Evolutionary conservation across 2,113 vertebrate species (phyloP).

Genomic region (Phrynocephalus versicolor): DNA sequence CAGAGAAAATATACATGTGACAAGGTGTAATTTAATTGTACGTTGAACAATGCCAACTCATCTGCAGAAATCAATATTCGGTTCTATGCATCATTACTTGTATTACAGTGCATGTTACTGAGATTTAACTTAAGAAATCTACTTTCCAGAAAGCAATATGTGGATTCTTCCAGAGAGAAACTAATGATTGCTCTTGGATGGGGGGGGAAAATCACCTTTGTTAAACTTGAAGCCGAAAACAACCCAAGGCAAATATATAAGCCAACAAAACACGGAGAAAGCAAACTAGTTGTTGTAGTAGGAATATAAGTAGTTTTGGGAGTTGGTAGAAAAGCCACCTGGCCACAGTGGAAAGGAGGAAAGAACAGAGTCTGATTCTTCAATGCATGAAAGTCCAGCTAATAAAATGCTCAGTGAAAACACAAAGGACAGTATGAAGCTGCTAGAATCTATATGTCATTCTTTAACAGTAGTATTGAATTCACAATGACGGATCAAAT

Average conservation of each 20-base stretch:
- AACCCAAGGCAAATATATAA: conserved; percentile 49
- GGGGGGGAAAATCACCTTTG: conserved; percentile 11
- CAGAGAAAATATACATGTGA: no score
- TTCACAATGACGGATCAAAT: conserved; percentile 3
- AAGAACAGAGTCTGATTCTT: conserved; percentile 6
- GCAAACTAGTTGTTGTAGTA: conserved; percentile 18
- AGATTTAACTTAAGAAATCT: conserved; percentile 3
- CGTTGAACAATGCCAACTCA: no score
- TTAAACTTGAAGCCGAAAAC: conserved; percentile 33
- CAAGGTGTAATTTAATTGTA: no score
- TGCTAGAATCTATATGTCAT: rapidly evolving
- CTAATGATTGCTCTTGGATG: conserved; percentile 5
- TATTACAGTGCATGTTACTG: not conserved
- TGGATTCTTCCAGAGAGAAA: not conserved
- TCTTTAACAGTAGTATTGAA: not conserved
- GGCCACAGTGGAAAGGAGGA: not conserved
- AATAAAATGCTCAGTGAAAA: conserved; percentile 2
- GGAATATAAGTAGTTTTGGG: not conserved
- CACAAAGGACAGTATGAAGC: not conserved
- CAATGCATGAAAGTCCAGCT: not conserved
- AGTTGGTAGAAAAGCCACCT: not conserved
- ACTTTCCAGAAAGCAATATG: not conserved
- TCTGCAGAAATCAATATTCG: not conserved
- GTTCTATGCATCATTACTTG: not conserved
- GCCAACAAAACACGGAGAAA: conserved; percentile 1